Base-by-base conservation (phyloP, 1,140 invertebrate species). In the Orius laevigatus region DNA sequence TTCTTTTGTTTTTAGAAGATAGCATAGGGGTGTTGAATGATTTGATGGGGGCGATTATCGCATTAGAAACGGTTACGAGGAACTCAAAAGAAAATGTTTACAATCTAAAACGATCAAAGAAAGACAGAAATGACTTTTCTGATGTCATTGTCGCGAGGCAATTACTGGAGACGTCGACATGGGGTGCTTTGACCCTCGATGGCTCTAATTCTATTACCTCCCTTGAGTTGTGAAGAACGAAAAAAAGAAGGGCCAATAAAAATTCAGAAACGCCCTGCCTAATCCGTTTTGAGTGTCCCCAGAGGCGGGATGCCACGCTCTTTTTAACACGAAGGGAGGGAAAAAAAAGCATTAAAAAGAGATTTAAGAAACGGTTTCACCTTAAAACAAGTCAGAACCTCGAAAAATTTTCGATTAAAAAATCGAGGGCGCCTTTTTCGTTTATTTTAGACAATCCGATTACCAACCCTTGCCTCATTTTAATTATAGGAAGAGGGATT, bases 371-470 rank as follows among this genome's bases (percentile, higher is more conserved):
- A 45, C 25, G 9, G 6, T 45, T 25, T 16, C 43, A 45, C 11
- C 25, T 25, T 25, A 25, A 25, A 25, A 25, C 25, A 25, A 25
- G 25, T 25, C 25, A 25, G 25, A 25, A 25, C 3, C 25, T 25
- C 25, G 25, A 25, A 25, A 25, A n/a, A n/a, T n/a, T 25, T 25
- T 25, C 25, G 25, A 25, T 25, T 25, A 25, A 25, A 25, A 25
- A 25, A 25, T 25, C 25, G 25, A 25, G 25, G 25, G 25, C 25
- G 25, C 25, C 25, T 25, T 25, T 10, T 31, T 32, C n/a, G 43
- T 45, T 42, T 45, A 32, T 45, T 45, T 45, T 45, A 45, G 25
- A 45, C 43, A 45, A 45, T 45, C 43, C 19, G 43, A 19, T 45
- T 45, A 45, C 25, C 10, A 25, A 25, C 43, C 25, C 15, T 45